Evolutionary conservation across 2,888 invertebrate species (phyloP).

Genomic region (Uloborus plumipes): DNA sequence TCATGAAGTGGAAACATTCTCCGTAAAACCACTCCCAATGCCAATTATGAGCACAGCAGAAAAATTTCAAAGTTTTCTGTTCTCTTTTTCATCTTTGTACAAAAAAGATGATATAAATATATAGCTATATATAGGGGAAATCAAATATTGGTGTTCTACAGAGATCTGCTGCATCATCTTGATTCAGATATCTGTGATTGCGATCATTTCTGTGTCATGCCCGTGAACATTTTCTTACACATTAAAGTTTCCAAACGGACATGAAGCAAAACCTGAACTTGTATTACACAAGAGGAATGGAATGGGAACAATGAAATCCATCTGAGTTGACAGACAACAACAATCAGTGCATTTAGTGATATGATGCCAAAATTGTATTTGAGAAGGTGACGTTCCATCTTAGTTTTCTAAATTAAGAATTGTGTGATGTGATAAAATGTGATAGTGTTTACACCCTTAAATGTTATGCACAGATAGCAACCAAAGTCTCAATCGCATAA

Average conservation of each 20-base stretch:
- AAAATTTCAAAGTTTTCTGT: slow-evolving; percentile 45
- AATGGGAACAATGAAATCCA: slow-evolving; percentile 55
- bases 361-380: slow-evolving; percentile 64
- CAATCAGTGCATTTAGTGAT: slow-evolving; percentile 65
- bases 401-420: slow-evolving; percentile 64
- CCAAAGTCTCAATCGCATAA: slow-evolving; percentile 62
- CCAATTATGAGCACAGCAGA: slow-evolving; percentile 54
- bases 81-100: slow-evolving; percentile 55
- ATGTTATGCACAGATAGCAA: slow-evolving; percentile 64
- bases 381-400: slow-evolving; percentile 60
- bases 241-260: slow-evolving; percentile 37
- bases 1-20: slow-evolving; percentile 58
- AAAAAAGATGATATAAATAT: slow-evolving; percentile 63
- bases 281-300: slow-evolving; percentile 59
- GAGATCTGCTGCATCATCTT: slow-evolving; percentile 61
- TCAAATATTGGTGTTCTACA: slow-evolving; percentile 59
- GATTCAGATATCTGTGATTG: slow-evolving; percentile 64
- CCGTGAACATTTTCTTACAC: slow-evolving; percentile 54
- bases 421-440: slow-evolving; percentile 64
- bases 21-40: slow-evolving; percentile 40
- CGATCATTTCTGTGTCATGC: slow-evolving; percentile 57
- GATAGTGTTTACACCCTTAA: slow-evolving; percentile 63
- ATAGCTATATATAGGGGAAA: slow-evolving; percentile 57
- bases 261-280: slow-evolving; percentile 50
- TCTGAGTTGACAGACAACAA: slow-evolving; percentile 58